Percentiles rank a stretch among this genome's conserved stretches.
Evolutionary conservation across 2,113 vertebrate genomes (phyloP).

Genomic region (Hemicordylus capensis): DNA sequence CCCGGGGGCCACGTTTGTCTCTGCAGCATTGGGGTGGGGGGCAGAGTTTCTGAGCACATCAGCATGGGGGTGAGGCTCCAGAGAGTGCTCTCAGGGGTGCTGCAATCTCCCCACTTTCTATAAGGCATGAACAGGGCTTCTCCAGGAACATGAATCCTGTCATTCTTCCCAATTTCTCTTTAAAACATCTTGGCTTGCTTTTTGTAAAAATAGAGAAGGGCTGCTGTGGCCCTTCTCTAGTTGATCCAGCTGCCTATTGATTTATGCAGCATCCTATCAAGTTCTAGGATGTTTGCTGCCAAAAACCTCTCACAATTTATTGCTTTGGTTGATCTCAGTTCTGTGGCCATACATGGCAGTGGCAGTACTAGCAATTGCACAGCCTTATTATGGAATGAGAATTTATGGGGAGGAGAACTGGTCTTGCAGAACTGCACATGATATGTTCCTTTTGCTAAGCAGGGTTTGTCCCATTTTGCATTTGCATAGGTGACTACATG

Average conservation of each 20-base stretch:
- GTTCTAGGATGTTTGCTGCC: neutral
- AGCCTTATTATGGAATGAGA: neutral
- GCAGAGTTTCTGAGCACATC: no score
- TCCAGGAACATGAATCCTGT: neutral
- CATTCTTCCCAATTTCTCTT: neutral
- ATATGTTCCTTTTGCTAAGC: no score
- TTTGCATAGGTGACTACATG: no score
- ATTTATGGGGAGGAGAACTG: no score
- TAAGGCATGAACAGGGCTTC: no score
- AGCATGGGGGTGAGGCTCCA: no score
- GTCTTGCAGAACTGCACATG: no score
- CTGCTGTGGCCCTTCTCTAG: fast-evolving
- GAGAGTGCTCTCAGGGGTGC: no score
- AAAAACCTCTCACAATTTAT: constrained; percentile 19
- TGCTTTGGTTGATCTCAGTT: neutral
- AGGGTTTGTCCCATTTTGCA: no score
- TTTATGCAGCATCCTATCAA: fast-evolving
- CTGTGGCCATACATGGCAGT: constrained; percentile 20
- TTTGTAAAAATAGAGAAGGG: neutral
- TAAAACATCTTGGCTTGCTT: neutral
- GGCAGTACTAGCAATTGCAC: neutral
- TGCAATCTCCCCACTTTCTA: no score
- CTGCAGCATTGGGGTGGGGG: no score
- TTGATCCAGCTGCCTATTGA: neutral
- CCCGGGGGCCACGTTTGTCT: no score